Evolutionary conservation across 2,113 vertebrate species (phyloP), one percentile per base, ranked within the genome.

Genomic region (Meleagris gallopavo): DNA sequence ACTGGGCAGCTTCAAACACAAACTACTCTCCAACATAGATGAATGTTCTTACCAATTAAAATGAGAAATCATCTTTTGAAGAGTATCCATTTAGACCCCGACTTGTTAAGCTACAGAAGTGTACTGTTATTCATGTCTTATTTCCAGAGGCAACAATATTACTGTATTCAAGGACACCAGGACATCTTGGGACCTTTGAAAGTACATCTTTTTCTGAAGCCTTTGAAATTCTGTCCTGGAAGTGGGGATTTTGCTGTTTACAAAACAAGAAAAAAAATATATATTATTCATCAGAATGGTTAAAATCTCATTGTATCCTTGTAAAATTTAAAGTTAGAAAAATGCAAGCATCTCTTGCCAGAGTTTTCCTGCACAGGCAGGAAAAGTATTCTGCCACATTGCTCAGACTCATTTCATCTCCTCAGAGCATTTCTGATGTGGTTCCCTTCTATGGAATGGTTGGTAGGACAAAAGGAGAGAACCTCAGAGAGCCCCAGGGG

Each of bases 1-100:
- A 32, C 3, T 30, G 46, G 69, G 30, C 19, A 67, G 34, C 25
- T 88, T 67, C 2, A 5, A 80, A 43, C 38, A 81, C 36, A 88
- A 71, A 67, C 58, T 45, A 3, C 58, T 36, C 72, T 88, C 62
- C 83, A 66, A 54, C 19, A 24, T 10, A 11, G 24, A 83, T 88
- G 27, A 58, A 48, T 78, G 13, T 69, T 72, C 81, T 88, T 77
- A 40, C 32, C 55, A 74, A 64, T 55, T 91, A 91, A 94, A 93
- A 89, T 74, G 60, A 20, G 75, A 91, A 95, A 86, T 87, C 62
- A 88, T 86, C 65, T 73, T 89, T 85, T 70, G 75, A 74, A 95
- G 41, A n/a, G 36, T 86, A 88, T 88, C 80, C 12, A 30, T 80
- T 96, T 91, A 88, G 50, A 77, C 73, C 45, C 45, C 2, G 2